Evolutionary conservation across 2,113 vertebrate species (phyloP).

Genomic region (Urocolius indicus): DNA sequence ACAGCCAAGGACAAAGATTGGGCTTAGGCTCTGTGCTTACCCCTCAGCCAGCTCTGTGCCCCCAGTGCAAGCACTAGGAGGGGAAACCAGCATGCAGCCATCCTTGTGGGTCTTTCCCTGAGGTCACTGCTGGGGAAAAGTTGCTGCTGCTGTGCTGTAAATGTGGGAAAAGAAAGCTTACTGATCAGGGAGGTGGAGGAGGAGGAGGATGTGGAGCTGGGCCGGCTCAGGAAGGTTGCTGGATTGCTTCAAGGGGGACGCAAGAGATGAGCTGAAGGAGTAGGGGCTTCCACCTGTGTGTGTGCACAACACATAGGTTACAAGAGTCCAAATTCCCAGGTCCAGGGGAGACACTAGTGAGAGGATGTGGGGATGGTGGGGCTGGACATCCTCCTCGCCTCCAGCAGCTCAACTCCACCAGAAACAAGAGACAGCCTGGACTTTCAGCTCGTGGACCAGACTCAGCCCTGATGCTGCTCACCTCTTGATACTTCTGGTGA

Average conservation of each 20-base stretch:
- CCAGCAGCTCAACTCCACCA: background rate
- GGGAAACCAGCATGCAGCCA: background rate
- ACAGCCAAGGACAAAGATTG: background rate
- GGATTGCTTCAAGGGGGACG: background rate
- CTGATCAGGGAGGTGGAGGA: background rate
- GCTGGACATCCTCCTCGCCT: background rate
- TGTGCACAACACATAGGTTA: background rate
- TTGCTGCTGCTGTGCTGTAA: background rate
- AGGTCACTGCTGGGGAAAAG: background rate
- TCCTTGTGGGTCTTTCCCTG: background rate
- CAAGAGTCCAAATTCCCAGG: background rate
- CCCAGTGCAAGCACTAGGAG: background rate
- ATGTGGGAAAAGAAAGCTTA: background rate
- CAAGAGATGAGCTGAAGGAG: background rate
- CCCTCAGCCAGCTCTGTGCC: background rate
- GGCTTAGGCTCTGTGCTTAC: background rate
- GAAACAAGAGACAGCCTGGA: background rate
- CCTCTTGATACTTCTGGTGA: background rate
- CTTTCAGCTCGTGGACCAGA: background rate
- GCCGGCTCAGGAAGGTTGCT: background rate
- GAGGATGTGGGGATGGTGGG: background rate
- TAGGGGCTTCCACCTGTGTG: fast-evolving
- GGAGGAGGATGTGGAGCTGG: background rate
- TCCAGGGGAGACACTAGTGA: background rate
- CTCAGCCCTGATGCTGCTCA: background rate